Base-by-base conservation (phyloP, 2,888 invertebrate species). In the Rhagium mordax region DNA sequence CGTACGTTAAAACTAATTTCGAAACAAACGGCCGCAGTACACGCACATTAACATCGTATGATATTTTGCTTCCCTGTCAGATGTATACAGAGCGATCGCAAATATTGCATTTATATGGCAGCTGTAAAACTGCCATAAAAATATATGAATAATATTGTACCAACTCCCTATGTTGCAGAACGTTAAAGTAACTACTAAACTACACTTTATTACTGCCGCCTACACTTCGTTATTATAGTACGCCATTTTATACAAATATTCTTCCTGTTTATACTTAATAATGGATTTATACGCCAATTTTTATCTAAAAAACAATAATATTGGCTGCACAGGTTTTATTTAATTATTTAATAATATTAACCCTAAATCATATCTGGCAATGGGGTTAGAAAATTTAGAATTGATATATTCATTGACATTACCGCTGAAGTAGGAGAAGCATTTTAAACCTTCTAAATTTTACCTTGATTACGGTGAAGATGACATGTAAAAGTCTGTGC, bases 51-150 rank as follows among this genome's bases (percentile, higher is more conserved):
- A 20, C 20, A 53, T 16, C 27, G 16, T 59, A 59, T 59, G 24
- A 16, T 16, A 59, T 59, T 59, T 59, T 27, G 47, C 61, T 21
- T 47, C 20, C 61, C 21, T 48, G 47, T 48, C 41, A 61, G 61
- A 20, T 51, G 49, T 64, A 64, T 64, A 27, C 64, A n/a, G 64
- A 64, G 29, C 64, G 49, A 64, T 64, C 64, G 27, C 64, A 64
- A 64, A 64, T 64, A 64, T 47, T 10, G 27, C 61, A 27, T 49
- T 21, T 64, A 49, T 64, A 64, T 27, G 16, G 27, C 48, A 21
- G 62, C 48, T 64, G 27, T 64, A 64, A 64, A 64, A 64, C 29
- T 16, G 64, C 27, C 64, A 29, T 64, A 64, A 64, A 62, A 64
- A 18, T 51, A 48, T 49, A 64, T 64, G 64, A 64, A 62, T 51